Percentiles rank a stretch among this genome's conserved stretches.
These are phyloP conservation scores for Ellobius talpinus DNA, from an alignment of 2,113 vertebrate genomes.

Conservation along the genomic window DNA sequence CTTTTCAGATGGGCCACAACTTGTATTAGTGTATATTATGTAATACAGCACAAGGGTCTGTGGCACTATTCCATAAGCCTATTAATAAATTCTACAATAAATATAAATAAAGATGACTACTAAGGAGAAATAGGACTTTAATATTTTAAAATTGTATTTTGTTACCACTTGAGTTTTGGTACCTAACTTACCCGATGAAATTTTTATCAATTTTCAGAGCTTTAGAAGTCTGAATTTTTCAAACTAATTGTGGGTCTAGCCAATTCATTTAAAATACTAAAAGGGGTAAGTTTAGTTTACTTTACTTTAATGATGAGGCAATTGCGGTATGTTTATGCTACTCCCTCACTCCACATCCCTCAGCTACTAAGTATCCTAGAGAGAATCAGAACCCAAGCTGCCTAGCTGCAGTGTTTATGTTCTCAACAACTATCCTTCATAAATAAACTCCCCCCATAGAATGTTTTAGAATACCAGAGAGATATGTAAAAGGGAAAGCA, in stretches of 20 bases:
- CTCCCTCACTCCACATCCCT: background rate
- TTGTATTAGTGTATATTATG: background rate
- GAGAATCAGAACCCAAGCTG: background rate
- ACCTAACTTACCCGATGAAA: slow-evolving; percentile 27
- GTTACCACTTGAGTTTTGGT: background rate
- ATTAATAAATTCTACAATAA: slow-evolving; percentile 40
- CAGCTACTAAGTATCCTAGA: background rate
- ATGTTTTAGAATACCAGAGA: background rate
- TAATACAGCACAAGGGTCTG: background rate
- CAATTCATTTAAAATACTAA: background rate
- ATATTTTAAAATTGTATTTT: slow-evolving; percentile 19
- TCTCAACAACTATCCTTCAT: background rate
- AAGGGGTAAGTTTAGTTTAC: background rate
- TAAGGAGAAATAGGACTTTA: slow-evolving; percentile 41
- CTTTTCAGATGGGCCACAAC: slow-evolving; percentile 19
- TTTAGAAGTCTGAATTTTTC: slow-evolving; percentile 31
- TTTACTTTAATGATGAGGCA: slow-evolving; percentile 22
- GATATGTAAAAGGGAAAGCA: background rate
- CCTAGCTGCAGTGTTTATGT: background rate
- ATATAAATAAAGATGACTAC: slow-evolving; percentile 45
- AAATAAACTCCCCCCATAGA: background rate
- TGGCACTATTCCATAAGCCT: slow-evolving; percentile 22
- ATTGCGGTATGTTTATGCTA: background rate
- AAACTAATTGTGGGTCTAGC: background rate
- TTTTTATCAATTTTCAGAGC: slow-evolving; percentile 4